Evolutionary conservation across 2,797 vertebrate genomes (phyloP).

Genomic region (Peromyscus nudipes): DNA sequence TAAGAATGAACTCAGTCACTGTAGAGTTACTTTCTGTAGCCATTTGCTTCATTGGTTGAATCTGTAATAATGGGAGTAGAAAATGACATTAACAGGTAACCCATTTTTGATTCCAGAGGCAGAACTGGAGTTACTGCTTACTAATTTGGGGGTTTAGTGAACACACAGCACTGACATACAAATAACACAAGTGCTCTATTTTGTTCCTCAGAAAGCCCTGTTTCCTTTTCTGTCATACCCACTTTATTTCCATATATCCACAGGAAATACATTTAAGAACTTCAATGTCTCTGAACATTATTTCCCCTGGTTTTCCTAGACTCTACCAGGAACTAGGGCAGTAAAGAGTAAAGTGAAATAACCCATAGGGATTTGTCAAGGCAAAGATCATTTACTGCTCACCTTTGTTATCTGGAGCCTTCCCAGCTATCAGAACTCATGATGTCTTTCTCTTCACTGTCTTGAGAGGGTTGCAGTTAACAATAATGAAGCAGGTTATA

Average conservation of each 20-base stretch:
- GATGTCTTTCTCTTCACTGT: neutral
- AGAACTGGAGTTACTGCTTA: neutral
- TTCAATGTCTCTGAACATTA: neutral
- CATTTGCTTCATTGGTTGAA: neutral
- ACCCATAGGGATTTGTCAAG: neutral
- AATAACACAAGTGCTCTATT: neutral
- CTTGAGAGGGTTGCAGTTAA: neutral
- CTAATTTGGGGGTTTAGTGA: neutral
- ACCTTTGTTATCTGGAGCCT: neutral
- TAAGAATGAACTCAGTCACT: constrained; percentile 54
- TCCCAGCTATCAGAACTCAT: too few species aligned
- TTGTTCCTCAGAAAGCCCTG: too few species aligned
- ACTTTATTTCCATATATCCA: neutral
- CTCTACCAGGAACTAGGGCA: too few species aligned
- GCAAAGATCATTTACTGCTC: neutral
- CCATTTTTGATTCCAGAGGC: neutral
- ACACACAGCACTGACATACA: neutral
- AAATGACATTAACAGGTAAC: neutral
- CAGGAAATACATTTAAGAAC: neutral
- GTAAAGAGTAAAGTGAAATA: neutral
- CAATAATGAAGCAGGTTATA: neutral
- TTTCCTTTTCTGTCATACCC: too few species aligned
- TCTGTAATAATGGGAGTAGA: neutral
- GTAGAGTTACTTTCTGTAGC: constrained; percentile 45
- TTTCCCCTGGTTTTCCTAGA: neutral